phyloP scores from a whole-genome alignment of 2,888 invertebrate genomes.

The Melinaea marsaeus region DNA sequence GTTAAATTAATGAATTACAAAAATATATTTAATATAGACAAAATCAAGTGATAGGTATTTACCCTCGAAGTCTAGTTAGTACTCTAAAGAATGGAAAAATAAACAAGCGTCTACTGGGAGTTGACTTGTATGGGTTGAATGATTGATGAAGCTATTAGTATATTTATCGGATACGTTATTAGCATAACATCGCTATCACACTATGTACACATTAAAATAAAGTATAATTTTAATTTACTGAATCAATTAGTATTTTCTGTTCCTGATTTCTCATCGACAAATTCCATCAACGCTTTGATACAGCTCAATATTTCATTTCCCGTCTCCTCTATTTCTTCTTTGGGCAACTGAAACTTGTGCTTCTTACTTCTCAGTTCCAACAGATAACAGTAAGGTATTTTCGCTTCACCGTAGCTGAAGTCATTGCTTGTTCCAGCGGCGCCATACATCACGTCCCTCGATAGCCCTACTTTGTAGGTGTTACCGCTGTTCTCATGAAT shows the following conservation, averaged over 20 bases:
- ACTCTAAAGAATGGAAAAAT: too few relatives aligned
- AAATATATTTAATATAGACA: too few relatives aligned
- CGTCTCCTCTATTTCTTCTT: conserved; percentile 60
- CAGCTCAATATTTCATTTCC: conserved; percentile 56
- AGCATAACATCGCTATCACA: too few relatives aligned
- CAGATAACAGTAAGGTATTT: conserved; percentile 65
- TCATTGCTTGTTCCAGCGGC: conserved; percentile 67
- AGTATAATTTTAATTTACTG: not conserved
- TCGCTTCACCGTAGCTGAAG: conserved; percentile 57
- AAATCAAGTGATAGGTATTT: too few relatives aligned
- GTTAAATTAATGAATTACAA: too few relatives aligned
- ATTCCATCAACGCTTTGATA: conserved; percentile 59
- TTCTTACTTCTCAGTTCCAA: conserved; percentile 62
- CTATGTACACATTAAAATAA: too few relatives aligned
- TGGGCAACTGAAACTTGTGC: conserved; percentile 58
- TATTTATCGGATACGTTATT: too few relatives aligned
- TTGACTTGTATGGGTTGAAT: too few relatives aligned
- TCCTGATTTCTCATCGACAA: conserved; percentile 46
- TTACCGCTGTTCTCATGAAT: conserved; percentile 58
- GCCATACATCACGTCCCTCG: conserved; percentile 65
- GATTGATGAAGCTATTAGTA: too few relatives aligned
- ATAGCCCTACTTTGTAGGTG: conserved; percentile 66
- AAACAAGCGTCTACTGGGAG: too few relatives aligned
- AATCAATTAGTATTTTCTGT: not conserved
- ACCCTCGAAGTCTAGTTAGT: too few relatives aligned